Conservation (phyloP, 2,888 invertebrate genomes). For the Pachycephus smyrnensis region DNA sequence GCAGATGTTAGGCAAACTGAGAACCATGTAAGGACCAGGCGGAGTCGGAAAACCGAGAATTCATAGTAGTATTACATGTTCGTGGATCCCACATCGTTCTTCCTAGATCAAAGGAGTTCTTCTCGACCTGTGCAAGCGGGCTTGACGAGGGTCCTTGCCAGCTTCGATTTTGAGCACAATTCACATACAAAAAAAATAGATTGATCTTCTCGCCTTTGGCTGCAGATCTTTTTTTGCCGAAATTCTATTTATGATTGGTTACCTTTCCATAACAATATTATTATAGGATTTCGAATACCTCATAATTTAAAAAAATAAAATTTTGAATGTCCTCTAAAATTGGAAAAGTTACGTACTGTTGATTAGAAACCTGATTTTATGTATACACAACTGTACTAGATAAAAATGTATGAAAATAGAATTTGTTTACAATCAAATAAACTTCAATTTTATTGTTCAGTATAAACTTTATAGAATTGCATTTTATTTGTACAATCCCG, state of each 20-base stretch:
- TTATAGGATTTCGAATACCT: no score
- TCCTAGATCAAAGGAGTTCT: constrained; percentile 18
- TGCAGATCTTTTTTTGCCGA: constrained; percentile 5
- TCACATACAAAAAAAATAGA: not conserved
- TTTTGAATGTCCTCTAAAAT: not conserved
- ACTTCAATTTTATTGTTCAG: no score
- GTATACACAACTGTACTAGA: not conserved
- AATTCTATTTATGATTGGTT: not conserved
- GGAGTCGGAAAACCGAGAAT: constrained; percentile 10
- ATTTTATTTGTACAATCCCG: not conserved
- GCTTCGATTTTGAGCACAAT: not conserved
- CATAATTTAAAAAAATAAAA: not conserved
- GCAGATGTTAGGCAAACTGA: constrained; percentile 19
- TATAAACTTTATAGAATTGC: no score
- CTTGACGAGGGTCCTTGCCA: constrained; percentile 23
- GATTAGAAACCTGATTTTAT: no score
- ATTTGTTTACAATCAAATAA: no score
- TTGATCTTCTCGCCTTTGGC: not conserved
- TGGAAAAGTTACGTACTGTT: not conserved
- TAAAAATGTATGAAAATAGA: not conserved
- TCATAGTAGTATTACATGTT: constrained; percentile 17
- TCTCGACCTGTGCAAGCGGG: constrained; percentile 11
- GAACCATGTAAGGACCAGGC: not conserved
- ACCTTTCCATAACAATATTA: no score
- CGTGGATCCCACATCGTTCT: constrained; percentile 3